Evolutionary conservation across 1,140 invertebrate genomes (phyloP), one percentile per base, ranked within the genome.

Genomic region (Tribolium castaneum): DNA sequence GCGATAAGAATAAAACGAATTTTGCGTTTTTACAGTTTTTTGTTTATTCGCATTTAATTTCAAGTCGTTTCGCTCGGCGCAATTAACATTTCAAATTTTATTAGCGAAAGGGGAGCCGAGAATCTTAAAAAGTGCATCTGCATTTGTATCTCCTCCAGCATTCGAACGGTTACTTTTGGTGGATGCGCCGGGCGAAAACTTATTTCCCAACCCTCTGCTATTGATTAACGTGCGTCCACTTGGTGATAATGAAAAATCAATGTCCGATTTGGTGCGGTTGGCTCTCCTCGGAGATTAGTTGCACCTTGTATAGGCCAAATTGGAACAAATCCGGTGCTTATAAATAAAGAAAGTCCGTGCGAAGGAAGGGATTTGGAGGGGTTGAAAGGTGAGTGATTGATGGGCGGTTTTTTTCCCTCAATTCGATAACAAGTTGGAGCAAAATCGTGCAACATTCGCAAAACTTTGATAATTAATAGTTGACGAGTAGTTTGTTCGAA

Each of bases 231-330:
- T 9, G 14, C 16, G 14, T 30, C 54, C 54, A 59, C 16, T 59
- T 59, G 66, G n/a, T 22, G 5, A 70, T 70, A 70, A 70, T 70
- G 66, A 70, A 70, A 70, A 70, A 70, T 70, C 66, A 70, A 70
- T 70, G 34, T 14, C 66, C n/a, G 14, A 70, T n/a, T 39, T 14
- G 66, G 66, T 7, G 22, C 13, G 10, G 6, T 19, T 16, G 56
- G 56, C 22, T 66, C 59, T 66, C 66, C 16, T 45, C 30, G 12
- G 39, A 49, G 66, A 70, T 70, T 70, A 70, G 34, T 45, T 45
- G 39, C 66, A 70, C 66, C 34, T 70, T 70, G 66, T 70, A 70
- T 6, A 45, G 6, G 66, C 30, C 39, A 70, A 70, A 70, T 70
- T 70, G 66, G 66, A n/a, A 70, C 66, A 70, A 70, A 70, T 70